A percentile compares a stretch with the other conserved stretches of the same genome.
Evolutionary conservation across 2,888 invertebrate genomes (phyloP).

Genomic region (Dolichomitus sp.): DNA sequence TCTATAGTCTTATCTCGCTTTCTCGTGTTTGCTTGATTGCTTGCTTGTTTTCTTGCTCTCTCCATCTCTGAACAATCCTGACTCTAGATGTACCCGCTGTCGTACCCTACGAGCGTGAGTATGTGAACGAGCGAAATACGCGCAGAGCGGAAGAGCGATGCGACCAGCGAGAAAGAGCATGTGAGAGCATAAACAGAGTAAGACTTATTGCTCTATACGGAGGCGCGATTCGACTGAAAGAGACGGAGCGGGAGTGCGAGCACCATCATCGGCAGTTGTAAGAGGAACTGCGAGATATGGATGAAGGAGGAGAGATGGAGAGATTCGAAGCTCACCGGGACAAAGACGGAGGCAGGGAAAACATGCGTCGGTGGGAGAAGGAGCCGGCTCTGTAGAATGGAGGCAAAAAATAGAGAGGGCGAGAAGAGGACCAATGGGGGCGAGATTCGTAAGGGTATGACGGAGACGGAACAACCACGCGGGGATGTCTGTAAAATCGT

Average conservation of each 20-base stretch:
- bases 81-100: slow-evolving; percentile 5
- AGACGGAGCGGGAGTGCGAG: slow-evolving; percentile 2
- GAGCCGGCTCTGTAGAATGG: slow-evolving; percentile 13
- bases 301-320: slow-evolving; percentile 17
- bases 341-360: slow-evolving; percentile 34
- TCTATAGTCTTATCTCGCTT: slow-evolving; percentile 45
- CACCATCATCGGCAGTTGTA: slow-evolving; percentile 12
- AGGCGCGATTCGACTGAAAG: slow-evolving; percentile 1
- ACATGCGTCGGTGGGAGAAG: slow-evolving; percentile 21
- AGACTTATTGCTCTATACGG: slow-evolving; percentile 14
- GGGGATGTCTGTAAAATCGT: slow-evolving; percentile 37
- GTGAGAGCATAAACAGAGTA: slow-evolving; percentile 41
- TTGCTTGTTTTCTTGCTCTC: slow-evolving; percentile 15
- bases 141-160: neutral
- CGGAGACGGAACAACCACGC: slow-evolving; percentile 17
- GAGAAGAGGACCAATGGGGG: neutral
- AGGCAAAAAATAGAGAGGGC: slow-evolving; percentile 44
- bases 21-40: slow-evolving; percentile 46
- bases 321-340: slow-evolving; percentile 43
- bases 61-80: slow-evolving; percentile 8
- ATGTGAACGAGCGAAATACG: slow-evolving; percentile 56
- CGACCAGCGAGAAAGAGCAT: slow-evolving; percentile 32
- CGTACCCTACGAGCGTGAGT: neutral
- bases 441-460: slow-evolving; percentile 9
- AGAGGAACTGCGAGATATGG: slow-evolving; percentile 45